Base-by-base conservation (phyloP, 2,888 invertebrate species). In the Agrilus mali region DNA sequence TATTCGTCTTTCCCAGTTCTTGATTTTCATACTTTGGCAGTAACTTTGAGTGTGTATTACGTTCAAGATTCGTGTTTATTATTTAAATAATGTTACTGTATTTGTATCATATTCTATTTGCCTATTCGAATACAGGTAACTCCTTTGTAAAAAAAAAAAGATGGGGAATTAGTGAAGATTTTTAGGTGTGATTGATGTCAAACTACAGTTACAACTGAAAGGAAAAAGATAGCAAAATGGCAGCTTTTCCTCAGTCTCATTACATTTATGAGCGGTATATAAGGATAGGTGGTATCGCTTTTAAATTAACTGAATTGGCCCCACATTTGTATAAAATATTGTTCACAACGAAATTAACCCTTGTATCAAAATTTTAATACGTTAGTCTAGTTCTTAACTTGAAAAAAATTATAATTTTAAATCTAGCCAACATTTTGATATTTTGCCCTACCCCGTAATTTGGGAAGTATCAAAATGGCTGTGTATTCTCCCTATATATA, bases 381-480 rank as follows among this genome's bases (percentile, higher is more conserved):
- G 53, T 57, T 54, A 56, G 54, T 48, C 41, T 55, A 53, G 53
- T 52, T 53, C 47, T 52, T 52, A 53, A 50, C 41, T 45, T 10
- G 10, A 47, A 44, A 22, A 41, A 37, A 14, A 38, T 37, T 45
- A 37, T 43, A 22, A 43, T n/a, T 44, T 42, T 40, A 51, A 41
- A 46, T 47, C 45, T 45, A 36, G 47, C 39, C 38, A 37, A 50
- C 56, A 57, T 55, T 64, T 63, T 64, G 63, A 63, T 63, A 60
- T 57, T 58, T 60, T 60, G 57, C 53, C 27, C 27, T 10, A 46
- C 55, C 52, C 41, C 33, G 44, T 53, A 50, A 51, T 47, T 48
- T 50, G 50, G 59, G 60, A 63, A 57, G 60, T 64, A 64, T 65
- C 65, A 64, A 61, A 59, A 58, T 51, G 62, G 61, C 63, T 66